Conservation (phyloP, 2,888 invertebrate genomes). For the Mayetiola destructor region DNA sequence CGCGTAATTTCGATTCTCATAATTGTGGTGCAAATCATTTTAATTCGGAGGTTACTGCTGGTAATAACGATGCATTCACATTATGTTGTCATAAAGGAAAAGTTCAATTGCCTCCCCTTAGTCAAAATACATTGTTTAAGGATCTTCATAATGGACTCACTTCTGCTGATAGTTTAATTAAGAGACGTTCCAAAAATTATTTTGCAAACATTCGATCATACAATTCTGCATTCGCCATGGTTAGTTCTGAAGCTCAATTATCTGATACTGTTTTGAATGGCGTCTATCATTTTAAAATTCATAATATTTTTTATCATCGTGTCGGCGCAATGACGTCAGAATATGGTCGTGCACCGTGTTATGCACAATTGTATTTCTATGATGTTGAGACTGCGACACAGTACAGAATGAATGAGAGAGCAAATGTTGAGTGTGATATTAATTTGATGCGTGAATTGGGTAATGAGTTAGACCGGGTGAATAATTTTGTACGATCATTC, state of each 20-base stretch:
- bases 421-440: not conserved
- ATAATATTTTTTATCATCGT: not conserved
- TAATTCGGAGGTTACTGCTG: not conserved
- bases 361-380: not conserved
- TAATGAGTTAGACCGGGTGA: not conserved
- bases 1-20: not conserved
- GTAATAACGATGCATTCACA: not conserved
- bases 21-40: not conserved
- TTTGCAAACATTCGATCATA: not conserved
- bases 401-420: not conserved
- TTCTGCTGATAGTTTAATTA: not conserved
- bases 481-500: not conserved
- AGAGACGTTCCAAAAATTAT: not conserved
- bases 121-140: not conserved
- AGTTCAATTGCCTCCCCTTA: not conserved
- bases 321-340: not conserved
- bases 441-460: not conserved
- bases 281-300: not conserved
- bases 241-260: not conserved
- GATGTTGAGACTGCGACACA: not conserved
- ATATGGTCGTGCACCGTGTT: not conserved
- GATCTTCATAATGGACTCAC: not conserved
- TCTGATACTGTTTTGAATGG: not conserved
- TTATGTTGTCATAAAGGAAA: not conserved
- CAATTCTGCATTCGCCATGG: not conserved